Evolutionary conservation across 2,797 vertebrate genomes (phyloP), one percentile per base, ranked within the genome.

Genomic region (Sandelia bainsii): DNA sequence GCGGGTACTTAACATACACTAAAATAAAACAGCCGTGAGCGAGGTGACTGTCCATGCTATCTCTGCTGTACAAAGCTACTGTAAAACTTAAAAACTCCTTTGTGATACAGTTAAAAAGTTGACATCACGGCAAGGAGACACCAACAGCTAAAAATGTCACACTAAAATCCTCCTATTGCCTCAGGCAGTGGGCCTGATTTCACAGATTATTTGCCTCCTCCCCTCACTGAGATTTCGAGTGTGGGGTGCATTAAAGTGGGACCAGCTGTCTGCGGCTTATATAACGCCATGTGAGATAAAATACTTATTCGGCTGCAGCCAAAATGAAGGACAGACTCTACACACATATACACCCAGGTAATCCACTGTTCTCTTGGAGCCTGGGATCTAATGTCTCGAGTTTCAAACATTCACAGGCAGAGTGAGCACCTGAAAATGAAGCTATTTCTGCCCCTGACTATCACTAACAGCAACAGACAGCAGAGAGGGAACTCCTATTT

Each of bases 241-340:
- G 59, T 50, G 59, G 56, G 67, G 67, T 68, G 74, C 59, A 72
- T 80, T 72, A 62, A 72, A 81, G 77, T 85, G 42, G 74, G 75
- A 82, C 69, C 84, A 85, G 84, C 75, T 85, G 81, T 88, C 75
- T 77, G 8, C 13, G 58, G 62, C 73, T 88, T 87, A 88, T 69
- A 74, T 64, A 90, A 87, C 75, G 56, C 56, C 39, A 48, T 37
- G 72, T 16, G 58, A 77, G 77, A 75, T 83, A 75, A 82, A 84
- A 65, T 60, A 73, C 50, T 56, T 75, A 45, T 68, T 80, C 4
- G 9, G 51, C 72, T 48, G 60, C 69, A 75, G 69, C 50, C n/a
- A 59, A 67, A 77, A 65, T 49, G 32, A 71, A 66, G 46, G 81
- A 44, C 46, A 29, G 46, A 39, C 51, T 67, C 34, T 60, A 25